Evolutionary conservation across 2,113 vertebrate genomes (phyloP).

Genomic region (Amphiprion ocellaris): DNA sequence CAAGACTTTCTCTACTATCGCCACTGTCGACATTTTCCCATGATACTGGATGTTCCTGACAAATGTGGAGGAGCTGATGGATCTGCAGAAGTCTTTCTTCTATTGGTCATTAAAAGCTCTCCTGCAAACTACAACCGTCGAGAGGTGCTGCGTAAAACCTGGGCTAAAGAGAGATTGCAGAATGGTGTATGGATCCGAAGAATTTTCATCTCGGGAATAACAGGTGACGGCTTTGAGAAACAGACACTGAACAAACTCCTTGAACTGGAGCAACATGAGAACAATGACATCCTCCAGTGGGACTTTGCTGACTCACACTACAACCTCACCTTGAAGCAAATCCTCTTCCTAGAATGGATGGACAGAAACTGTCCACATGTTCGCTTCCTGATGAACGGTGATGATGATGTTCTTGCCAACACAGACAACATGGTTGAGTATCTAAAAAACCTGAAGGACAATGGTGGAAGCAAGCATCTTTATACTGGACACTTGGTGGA

Average conservation of each 20-base stretch:
- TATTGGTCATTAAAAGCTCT: constrained; percentile 71
- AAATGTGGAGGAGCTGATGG: constrained; percentile 48
- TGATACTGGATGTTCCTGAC: constrained; percentile 75
- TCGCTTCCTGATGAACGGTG: constrained; percentile 86
- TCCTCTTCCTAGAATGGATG: constrained; percentile 88
- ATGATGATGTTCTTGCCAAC: constrained; percentile 88
- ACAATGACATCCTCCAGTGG: constrained; percentile 88
- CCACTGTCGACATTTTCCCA: constrained; percentile 83
- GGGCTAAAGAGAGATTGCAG: no score
- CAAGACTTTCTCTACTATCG: constrained; percentile 82
- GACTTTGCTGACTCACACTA: constrained; percentile 87
- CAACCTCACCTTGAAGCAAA: constrained; percentile 90
- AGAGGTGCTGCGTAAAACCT: no score
- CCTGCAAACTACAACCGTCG: no score
- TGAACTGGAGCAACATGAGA: constrained; percentile 72
- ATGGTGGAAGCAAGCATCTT: constrained; percentile 76
- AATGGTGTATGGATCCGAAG: no score
- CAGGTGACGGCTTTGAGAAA: background rate
- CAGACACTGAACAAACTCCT: constrained; percentile 80
- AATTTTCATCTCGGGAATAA: constrained; percentile 81
- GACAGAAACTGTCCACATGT: constrained; percentile 65
- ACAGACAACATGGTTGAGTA: constrained; percentile 84
- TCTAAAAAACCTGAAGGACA: constrained; percentile 23
- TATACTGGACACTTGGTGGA: constrained; percentile 74
- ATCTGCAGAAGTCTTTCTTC: constrained; percentile 83